Evolutionary conservation across 2,797 vertebrate genomes (phyloP), one percentile per base, ranked within the genome.

Genomic region (Acomys russatus): DNA sequence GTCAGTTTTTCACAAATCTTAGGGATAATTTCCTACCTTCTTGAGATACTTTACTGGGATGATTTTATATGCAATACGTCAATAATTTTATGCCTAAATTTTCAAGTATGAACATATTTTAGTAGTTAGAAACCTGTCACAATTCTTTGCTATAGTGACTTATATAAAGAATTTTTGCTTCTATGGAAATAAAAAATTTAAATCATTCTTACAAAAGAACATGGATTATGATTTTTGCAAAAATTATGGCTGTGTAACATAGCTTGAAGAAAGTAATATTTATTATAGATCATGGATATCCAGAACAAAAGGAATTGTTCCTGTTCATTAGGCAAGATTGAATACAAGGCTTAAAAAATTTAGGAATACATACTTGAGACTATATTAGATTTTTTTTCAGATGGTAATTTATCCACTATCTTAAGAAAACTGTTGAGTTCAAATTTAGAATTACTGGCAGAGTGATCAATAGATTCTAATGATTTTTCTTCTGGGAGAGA

Each of bases 381-480:
- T 76, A 1, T n/a, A 59, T 20, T 59, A 3, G 6, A 64, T 84
- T 90, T 20, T 90, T 20, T 82, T 82, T 18, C 68, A 86, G 4
- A 12, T 92, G 20, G 3, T 73, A 86, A 83, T 77, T 87, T 56
- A 9, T 85, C 11, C 49, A 63, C 63, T 74, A 35, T 76, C 30
- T 35, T n/a, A 38, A 35, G 33, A 82, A 94, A 54, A 30, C 7
- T 76, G 38, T 84, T 79, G 68, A 61, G 18, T 73, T 94, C 54
- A 89, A 78, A 38, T 78, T 71, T 25, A 83, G 28, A 92, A 61
- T 87, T 90, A 92, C 68, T 92, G 76, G 33, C 20, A 63, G 18
- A 61, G 17, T 83, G 79, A 93, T 92, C 91, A 93, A 94, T 61
- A 86, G 70, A 66, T 63, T 63, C 8, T 78, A 87, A 94, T 87